phyloP scores from a whole-genome alignment of 2,888 invertebrate genomes.

The Thyatira batis region DNA sequence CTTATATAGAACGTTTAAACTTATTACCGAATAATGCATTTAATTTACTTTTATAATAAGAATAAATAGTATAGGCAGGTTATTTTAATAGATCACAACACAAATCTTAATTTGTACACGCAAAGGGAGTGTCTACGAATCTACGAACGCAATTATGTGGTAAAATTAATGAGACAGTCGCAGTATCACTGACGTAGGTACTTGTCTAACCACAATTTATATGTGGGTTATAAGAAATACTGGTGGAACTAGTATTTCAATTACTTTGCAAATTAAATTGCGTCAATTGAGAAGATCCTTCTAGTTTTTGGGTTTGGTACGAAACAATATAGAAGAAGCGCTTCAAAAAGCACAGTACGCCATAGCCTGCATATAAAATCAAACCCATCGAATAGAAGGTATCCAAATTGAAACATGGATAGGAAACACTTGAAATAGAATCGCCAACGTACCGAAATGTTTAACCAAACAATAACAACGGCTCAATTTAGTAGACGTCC shows the following conservation, averaged over 20 bases:
- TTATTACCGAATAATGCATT: background rate
- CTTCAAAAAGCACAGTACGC: background rate
- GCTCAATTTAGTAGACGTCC: background rate
- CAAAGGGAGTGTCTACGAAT: slow-evolving; percentile 53
- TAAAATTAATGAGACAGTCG: slow-evolving; percentile 39
- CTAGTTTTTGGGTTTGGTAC: no score
- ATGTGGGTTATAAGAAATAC: background rate
- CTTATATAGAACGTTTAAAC: no score
- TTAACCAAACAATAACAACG: background rate
- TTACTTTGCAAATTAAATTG: background rate
- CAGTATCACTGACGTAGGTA: background rate
- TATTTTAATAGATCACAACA: slow-evolving; percentile 23
- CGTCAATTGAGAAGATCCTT: no score
- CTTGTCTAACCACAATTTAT: background rate
- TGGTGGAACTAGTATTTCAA: background rate
- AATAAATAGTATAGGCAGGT: background rate
- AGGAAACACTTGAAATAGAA: background rate
- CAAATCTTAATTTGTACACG: slow-evolving; percentile 49
- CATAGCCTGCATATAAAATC: background rate
- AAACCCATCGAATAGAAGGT: background rate
- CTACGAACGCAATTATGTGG: slow-evolving; percentile 46
- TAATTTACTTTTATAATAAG: background rate
- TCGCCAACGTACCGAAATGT: background rate
- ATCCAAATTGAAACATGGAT: background rate
- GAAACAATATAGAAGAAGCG: no score